Evolutionary conservation across 2,113 vertebrate genomes (phyloP), one percentile per base, ranked within the genome.

Genomic region (Rissa tridactyla): DNA sequence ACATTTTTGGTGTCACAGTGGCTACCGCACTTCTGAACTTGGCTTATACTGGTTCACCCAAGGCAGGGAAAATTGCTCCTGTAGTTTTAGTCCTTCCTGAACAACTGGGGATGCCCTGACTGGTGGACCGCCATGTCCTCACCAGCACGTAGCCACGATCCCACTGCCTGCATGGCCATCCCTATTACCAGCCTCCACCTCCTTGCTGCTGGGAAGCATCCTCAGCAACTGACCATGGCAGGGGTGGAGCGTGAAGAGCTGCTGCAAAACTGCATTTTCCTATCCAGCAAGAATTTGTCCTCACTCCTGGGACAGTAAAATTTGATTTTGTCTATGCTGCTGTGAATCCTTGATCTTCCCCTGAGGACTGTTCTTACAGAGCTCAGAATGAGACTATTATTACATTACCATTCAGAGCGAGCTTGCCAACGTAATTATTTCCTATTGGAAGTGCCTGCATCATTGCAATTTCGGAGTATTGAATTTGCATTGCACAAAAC

Each of bases 291-390:
- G 82, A 76, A 85, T 91, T 87, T 85, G 40, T 89, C 66, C 90
- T 94, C 79, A 32, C 95, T 95, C 75, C 38, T 62, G 36, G 87
- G 82, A 88, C 71, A 80, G 62, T n/a, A 72, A 69, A 93, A 90
- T 93, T 82, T 94, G 75, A 90, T 96, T 96, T 94, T 62, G 54
- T 60, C 75, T 88, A 8, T 49, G 71, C 34, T 93, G 36, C 40
- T 85, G 52, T 72, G 89, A 94, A 96, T 91, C 36, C 58, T 87
- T 94, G 87, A 85, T 96, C 82, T 70, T 93, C 42, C 96, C 92
- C 82, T 58, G 82, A 93, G 84, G 83, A 84, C 73, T 66, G 44
- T 66, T 94, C 86, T 94, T 76, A 69, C 49, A 69, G 66, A 87
- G 66, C 73, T 91, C 70, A 69, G 83, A 93, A 86, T 79, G 46